Evolutionary conservation across 2,888 invertebrate genomes (phyloP), one percentile per base, ranked within the genome.

Genomic region (Tinea pellionella): DNA sequence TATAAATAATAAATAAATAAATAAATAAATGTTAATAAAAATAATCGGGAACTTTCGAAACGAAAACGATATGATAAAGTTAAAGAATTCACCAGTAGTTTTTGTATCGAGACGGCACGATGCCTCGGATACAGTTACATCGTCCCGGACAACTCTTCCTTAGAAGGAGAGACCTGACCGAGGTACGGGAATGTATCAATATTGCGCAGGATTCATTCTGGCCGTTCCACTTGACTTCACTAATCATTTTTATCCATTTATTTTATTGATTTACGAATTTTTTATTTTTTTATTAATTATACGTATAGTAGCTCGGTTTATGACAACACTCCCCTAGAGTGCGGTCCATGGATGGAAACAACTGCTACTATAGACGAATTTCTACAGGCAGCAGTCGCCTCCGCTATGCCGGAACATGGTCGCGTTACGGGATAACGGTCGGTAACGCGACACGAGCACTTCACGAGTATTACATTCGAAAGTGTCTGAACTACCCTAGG

Each of bases 91-190:
- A 8, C 9, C 15, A 9, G 47, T 15, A 16, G 47, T 47, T 47
- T 47, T 53, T 53, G 18, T 53, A 4, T 13, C 53, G 9, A 18
- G n/a, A 53, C 13, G 47, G 47, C 47, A 47, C 11, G 53, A 24
- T 78, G 71, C 75, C 59, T 65, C 69, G 65, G 65, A 67, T 69
- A 80, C 82, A 75, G 81, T 80, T 82, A 81, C 71, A 64, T 68
- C 67, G 73, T 74, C 74, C 79, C 75, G 78, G 75, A 82, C 82
- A 73, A 74, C 74, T 78, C 75, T 77, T 75, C 82, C 82, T 65
- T 82, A 80, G 68, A 83, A 71, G 82, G 82, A 74, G 72, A 78
- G 71, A 69, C 63, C 77, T 72, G 74, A 70, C 64, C 74, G 63
- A 65, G 67, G 51, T 63, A 61, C 66, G 68, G 77, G 82, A 78